Evolutionary conservation across 2,113 vertebrate genomes (phyloP).

Genomic region (Cololabis saira): DNA sequence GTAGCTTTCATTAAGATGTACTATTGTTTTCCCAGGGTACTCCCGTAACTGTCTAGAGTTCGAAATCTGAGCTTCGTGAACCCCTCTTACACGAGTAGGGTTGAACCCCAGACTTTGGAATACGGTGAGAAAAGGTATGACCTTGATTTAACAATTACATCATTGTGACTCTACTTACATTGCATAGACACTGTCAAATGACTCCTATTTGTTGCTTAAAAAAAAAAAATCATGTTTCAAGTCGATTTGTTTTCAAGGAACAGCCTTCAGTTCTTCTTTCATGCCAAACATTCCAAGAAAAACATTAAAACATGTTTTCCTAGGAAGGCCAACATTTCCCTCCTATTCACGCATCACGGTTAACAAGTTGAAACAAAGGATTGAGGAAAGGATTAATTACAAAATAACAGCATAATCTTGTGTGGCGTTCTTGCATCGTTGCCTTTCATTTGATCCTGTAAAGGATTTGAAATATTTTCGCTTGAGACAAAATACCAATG

Average conservation of each 20-base stretch:
- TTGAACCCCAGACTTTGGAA: constrained; percentile 18
- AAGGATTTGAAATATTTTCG: not conserved
- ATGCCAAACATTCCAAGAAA: not conserved
- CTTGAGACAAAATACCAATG: not conserved
- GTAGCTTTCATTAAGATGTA: constrained; percentile 65
- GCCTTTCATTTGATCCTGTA: no score
- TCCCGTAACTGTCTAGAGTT: constrained; percentile 55
- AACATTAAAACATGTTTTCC: no score
- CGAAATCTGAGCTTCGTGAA: constrained; percentile 71
- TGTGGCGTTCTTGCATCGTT: not conserved
- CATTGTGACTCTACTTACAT: constrained; percentile 14
- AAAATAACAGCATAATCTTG: constrained; percentile 52
- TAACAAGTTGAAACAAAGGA: constrained; percentile 5
- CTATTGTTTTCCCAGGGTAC: constrained; percentile 59
- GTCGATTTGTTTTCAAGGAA: no score
- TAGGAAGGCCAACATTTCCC: constrained; percentile 26
- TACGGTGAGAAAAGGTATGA: constrained; percentile 6
- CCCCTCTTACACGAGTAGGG: constrained; percentile 60
- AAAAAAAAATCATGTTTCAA: no score
- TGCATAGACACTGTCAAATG: no score
- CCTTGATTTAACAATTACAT: constrained; percentile 14
- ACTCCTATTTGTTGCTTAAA: no score
- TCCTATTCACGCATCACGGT: constrained; percentile 13
- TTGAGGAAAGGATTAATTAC: constrained; percentile 29
- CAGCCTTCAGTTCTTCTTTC: no score